Evolutionary conservation across 2,888 invertebrate genomes (phyloP).

Genomic region (Rhamnusium bicolor): DNA sequence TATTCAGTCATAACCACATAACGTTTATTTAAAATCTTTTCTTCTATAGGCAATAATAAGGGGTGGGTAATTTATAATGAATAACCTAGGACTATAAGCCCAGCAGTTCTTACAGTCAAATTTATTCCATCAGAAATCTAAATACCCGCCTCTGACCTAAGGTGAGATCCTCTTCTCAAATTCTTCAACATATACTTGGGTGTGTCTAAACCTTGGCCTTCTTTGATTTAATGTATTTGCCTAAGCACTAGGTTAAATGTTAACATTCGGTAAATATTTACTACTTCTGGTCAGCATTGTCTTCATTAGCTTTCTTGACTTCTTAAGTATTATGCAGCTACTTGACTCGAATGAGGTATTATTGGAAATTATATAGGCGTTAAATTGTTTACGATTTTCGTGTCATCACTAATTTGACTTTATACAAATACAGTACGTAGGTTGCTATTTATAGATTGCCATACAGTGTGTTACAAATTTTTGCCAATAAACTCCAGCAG

Average conservation of each 20-base stretch:
- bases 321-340: conserved; percentile 16
- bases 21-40: no score
- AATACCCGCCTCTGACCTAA: not conserved
- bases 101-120: no score
- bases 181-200: conserved; percentile 42
- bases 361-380: conserved; percentile 27
- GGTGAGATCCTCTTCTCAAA: conserved; percentile 25
- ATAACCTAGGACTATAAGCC: no score
- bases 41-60: no score
- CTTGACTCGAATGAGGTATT: conserved; percentile 31
- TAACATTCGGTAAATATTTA: conserved; percentile 34
- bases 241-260: conserved; percentile 44
- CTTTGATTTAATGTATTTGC: conserved; percentile 41
- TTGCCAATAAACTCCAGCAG: no score
- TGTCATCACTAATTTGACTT: not conserved
- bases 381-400: conserved; percentile 13
- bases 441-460: no score
- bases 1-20: no score
- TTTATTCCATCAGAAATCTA: not conserved
- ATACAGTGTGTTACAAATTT: no score
- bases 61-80: no score
- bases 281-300: conserved; percentile 15
- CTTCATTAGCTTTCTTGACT: conserved; percentile 12
- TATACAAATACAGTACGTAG: not conserved
- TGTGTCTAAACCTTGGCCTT: conserved; percentile 50